Base-by-base conservation (phyloP, 2,888 invertebrate species). In the Microdon myrmicae region DNA sequence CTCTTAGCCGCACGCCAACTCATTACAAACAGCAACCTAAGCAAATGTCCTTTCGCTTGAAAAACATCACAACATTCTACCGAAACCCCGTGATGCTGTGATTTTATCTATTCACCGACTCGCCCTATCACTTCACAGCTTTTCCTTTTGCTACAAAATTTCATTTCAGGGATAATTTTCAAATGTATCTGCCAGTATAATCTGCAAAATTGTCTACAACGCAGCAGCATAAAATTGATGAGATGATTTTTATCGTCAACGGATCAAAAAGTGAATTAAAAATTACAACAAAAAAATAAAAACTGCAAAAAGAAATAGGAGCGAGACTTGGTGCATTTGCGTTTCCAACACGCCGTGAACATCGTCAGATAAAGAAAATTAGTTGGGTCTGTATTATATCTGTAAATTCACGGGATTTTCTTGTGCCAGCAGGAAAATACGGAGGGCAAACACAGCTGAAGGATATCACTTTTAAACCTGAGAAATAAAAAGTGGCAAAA, bases 1-100 rank as follows among this genome's bases (percentile, higher is more conserved):
- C 48, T 31, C 48, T 48, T 59, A 48, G 59, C 59, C 53, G 16
- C 66, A 59, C 54, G 48, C 48, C 48, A 66, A 32, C 66, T 54
- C 53, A 66, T 66, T 64, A 64, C 51, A 20, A 51, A 31, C 47
- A 31, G 20, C 28, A 56, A 14, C 25, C 35, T 10, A 25, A 35
- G 34, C 9, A 9, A 6, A 44, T 7, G 13, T 22, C 37, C 1
- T 1, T 9, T 34, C 8, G 6, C 20, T 3, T 7, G 2, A 16
- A 7, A 9, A 12, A 7, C 10, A 9, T 3, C 10, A 16, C 14
- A 16, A 13, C 3, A 16, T 4, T 25, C 9, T 4, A 3, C 6
- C 14, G 8, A 10, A 29, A 51, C 26, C 10, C 47, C 23, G 17
- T 29, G 31, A 13, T 19, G 9, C 39, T 49, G 22, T 39, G 49